phyloP scores from a whole-genome alignment of 2,113 vertebrate species.

The Neoarius graeffei region DNA sequence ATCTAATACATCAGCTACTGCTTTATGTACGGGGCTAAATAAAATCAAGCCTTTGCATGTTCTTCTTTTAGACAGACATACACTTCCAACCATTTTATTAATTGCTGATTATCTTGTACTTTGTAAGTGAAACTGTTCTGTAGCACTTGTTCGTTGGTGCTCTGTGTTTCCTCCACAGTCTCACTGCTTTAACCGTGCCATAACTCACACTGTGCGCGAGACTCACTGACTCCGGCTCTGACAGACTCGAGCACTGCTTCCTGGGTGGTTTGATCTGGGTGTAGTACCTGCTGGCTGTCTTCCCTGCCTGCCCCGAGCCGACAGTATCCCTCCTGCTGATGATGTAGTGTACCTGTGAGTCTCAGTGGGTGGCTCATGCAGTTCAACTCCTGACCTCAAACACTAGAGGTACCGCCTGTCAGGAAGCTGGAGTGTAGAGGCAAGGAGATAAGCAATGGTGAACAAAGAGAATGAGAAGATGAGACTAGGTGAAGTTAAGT shows the following conservation, averaged over 20 bases:
- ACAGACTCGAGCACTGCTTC: constrained; percentile 45
- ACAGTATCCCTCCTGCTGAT: constrained; percentile 37
- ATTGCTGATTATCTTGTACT: constrained; percentile 25
- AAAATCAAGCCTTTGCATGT: not conserved
- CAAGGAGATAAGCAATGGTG: not conserved
- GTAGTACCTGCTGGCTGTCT: constrained; percentile 55
- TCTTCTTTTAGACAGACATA: not conserved
- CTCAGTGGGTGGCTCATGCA: constrained; percentile 53
- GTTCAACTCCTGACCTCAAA: constrained; percentile 42
- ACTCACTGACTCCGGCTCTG: constrained; percentile 45
- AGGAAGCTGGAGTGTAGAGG: not conserved
- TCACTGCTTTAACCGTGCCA: constrained; percentile 21
- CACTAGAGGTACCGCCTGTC: constrained; percentile 15
- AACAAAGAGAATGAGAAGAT: not conserved
- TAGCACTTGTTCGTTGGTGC: constrained; percentile 37
- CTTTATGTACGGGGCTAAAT: not conserved
- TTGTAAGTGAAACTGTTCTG: constrained; percentile 38
- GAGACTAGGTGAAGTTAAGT: not conserved
- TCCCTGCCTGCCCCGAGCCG: constrained; percentile 33
- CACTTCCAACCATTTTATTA: not conserved
- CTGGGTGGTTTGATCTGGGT: constrained; percentile 55
- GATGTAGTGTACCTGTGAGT: constrained; percentile 47
- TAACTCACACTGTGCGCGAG: constrained; percentile 42
- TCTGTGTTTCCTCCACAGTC: constrained; percentile 38
- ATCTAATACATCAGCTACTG: not conserved